Base-by-base conservation (phyloP, 2,797 vertebrate genomes). In the Sebastes nivosus region DNA sequence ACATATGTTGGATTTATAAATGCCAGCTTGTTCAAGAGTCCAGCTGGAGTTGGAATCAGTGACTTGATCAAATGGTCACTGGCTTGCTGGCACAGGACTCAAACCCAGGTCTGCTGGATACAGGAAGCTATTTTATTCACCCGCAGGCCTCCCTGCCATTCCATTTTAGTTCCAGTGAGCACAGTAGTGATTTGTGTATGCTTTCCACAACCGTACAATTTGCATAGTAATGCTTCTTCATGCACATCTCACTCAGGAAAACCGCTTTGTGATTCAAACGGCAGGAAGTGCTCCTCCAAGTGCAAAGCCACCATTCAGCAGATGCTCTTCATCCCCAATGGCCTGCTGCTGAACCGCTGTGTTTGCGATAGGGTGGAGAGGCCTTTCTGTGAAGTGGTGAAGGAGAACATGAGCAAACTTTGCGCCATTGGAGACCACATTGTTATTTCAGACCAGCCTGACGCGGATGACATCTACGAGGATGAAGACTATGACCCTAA, bases 361-460 rank as follows among this genome's bases (percentile, higher is more conserved):
- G 93, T 96, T 2, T 97, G 96, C 54, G 96, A 97, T 63, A 95
- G 96, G 0, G 93, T 95, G 55, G 96, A 96, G 92, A 91, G 96
- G 69, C 95, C 95, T 3, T 96, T 97, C 90, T 97, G 96, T 50
- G 95, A 97, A 72, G 95, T 96, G 88, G 95, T 97, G 63, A 96
- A 97, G 83, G 95, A 95, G 75, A 96, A 96, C 93, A 96, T 97
- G 95, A 93, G 90, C 65, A 93, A 91, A 32, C 95, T 97, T 2
- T 97, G 96, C 81, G 79, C 89, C 30, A 89, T 95, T 1, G 94
- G 93, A n/a, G 94, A 95, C 67, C 90, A 88, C 68, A 75, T 75
- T 6, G 84, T 89, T 0, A 67, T 88, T 12, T 75, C 89, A 13
- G 93, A 95, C 74, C 94, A 93, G 65, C 88, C 94, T 1, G 90